These are phyloP conservation scores for Sarcoramphus papa DNA, from an alignment of 2,797 vertebrate species.

Conservation along the genomic window DNA sequence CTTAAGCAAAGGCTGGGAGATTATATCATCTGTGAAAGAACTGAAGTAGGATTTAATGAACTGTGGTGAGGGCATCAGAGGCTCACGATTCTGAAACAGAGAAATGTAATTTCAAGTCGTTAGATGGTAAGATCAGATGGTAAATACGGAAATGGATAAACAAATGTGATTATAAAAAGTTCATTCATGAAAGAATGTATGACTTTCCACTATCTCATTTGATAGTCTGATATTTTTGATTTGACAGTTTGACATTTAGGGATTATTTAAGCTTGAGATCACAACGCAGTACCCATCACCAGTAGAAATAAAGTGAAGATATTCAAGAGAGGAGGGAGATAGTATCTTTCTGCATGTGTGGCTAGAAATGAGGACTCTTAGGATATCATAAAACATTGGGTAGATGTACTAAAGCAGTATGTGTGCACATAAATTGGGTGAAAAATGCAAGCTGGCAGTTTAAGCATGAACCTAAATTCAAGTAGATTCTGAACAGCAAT, in stretches of 20 bases:
- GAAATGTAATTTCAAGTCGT: background rate
- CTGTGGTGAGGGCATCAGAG: conserved; percentile 98
- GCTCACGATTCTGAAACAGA: conserved; percentile 90
- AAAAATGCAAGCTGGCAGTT: background rate
- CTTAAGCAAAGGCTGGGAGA: conserved; percentile 94
- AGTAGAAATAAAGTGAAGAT: background rate
- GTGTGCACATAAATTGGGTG: background rate
- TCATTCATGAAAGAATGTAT: background rate
- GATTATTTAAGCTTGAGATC: background rate
- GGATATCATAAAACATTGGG: background rate
- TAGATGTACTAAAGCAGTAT: background rate
- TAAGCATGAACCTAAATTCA: background rate
- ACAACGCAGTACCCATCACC: background rate
- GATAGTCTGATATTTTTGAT: background rate
- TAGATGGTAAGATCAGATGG: background rate
- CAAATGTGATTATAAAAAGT: background rate
- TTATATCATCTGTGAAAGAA: conserved; percentile 98
- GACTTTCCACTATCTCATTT: background rate
- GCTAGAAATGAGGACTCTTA: background rate
- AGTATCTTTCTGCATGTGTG: background rate
- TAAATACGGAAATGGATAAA: background rate
- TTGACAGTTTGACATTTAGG: background rate
- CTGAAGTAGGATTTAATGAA: conserved; percentile 99
- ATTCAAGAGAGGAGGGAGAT: background rate
- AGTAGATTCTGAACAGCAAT: background rate